phyloP scores from a whole-genome alignment of 1,140 invertebrate species.

The Globodera ellingtonae region DNA sequence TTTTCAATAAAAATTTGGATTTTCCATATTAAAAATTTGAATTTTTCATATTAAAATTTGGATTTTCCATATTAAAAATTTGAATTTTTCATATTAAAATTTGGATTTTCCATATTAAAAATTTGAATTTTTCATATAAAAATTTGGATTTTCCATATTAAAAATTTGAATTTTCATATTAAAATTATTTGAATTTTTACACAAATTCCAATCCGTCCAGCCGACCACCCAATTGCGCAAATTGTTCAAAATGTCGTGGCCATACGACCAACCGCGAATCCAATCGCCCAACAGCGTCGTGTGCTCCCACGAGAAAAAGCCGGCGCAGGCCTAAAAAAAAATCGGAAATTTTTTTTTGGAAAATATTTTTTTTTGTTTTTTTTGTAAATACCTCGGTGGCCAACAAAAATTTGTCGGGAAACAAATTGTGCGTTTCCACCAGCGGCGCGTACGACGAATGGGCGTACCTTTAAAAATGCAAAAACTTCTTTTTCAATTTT shows the following conservation, averaged over 20 bases:
- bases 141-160: too few species aligned
- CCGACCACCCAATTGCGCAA: constrained; percentile 42
- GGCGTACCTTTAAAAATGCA: background rate
- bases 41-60: too few species aligned
- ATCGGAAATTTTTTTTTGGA: background rate
- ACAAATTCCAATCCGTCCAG: constrained; percentile 81
- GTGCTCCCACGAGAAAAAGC: constrained; percentile 30
- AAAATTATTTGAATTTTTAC: background rate
- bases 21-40: too few species aligned
- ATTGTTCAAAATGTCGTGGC: constrained; percentile 71
- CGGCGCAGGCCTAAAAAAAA: constrained; percentile 39
- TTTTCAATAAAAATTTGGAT: too few species aligned
- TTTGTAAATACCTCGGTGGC: constrained; percentile 75
- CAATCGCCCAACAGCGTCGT: constrained; percentile 40
- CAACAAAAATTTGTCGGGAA: constrained; percentile 77
- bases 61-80: too few species aligned
- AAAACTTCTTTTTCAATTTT: background rate
- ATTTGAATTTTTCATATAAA: too few species aligned
- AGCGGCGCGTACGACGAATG: constrained; percentile 66
- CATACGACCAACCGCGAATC: constrained; percentile 33
- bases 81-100: too few species aligned
- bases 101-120: too few species aligned
- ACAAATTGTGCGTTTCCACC: constrained; percentile 69
- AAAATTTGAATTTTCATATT: too few species aligned
- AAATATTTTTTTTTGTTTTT: constrained; percentile 1